A percentile compares a stretch with the other conserved stretches of the same genome.
Conservation (phyloP, 2,113 vertebrate genomes). For the Pluvialis apricaria region DNA sequence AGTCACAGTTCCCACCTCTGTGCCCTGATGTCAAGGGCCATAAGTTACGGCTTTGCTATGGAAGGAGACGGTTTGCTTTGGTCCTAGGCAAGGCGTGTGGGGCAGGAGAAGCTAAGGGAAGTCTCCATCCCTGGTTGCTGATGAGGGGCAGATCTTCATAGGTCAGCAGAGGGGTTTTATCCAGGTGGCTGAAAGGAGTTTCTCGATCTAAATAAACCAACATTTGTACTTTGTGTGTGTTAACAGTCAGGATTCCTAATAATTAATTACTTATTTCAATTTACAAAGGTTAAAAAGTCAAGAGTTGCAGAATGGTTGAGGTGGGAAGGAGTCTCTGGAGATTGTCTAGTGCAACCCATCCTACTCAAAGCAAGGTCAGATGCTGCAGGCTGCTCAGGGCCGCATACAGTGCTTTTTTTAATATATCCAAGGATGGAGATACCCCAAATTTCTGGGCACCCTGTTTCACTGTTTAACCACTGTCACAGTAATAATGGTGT, state of each 20-base stretch:
- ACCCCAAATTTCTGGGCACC: background rate
- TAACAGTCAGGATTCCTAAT: background rate
- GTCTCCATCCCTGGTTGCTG: background rate
- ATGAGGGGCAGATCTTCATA: background rate
- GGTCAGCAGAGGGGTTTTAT: background rate
- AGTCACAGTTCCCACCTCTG: background rate
- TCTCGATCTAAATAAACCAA: background rate
- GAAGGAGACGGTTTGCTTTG: background rate
- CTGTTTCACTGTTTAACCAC: background rate
- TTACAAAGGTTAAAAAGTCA: background rate
- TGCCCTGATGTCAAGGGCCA: background rate
- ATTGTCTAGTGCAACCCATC: background rate
- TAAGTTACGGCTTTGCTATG: background rate
- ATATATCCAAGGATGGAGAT: background rate
- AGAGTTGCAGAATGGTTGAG: background rate
- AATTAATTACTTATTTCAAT: background rate
- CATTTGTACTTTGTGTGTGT: background rate
- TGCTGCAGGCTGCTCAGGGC: background rate
- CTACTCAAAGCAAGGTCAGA: background rate
- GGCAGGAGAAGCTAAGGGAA: background rate
- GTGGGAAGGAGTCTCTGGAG: background rate
- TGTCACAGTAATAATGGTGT: background rate
- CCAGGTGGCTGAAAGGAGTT: background rate
- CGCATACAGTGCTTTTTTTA: rapidly evolving
- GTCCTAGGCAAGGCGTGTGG: background rate